Evolutionary conservation across 2,888 invertebrate genomes (phyloP).

Genomic region (Euclidia mi): DNA sequence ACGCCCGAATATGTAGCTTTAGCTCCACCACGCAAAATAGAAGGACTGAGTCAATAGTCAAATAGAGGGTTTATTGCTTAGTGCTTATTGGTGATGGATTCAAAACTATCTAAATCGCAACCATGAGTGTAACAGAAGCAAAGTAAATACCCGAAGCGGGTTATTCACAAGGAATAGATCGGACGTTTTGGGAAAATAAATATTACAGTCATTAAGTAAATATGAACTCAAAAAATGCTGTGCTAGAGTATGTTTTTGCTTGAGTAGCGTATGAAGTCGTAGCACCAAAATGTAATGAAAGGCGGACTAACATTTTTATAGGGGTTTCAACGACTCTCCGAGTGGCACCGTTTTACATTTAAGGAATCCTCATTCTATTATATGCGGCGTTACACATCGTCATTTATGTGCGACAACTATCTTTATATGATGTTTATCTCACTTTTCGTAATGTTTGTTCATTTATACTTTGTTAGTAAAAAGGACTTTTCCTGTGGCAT

Average conservation of each 20-base stretch:
- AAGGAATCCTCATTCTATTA: conserved; percentile 87
- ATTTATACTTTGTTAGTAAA: no score
- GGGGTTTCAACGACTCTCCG: conserved; percentile 86
- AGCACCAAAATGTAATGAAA: conserved; percentile 86
- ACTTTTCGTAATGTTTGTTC: neutral
- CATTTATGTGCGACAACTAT: conserved; percentile 79
- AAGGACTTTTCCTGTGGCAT: no score
- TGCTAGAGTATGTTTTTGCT: conserved; percentile 61
- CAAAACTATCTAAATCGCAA: conserved; percentile 53
- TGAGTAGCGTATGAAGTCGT: conserved; percentile 57
- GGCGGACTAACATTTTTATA: conserved; percentile 88
- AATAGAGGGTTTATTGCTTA: neutral
- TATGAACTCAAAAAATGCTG: conserved; percentile 47
- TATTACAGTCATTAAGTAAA: conserved; percentile 48
- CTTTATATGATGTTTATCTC: conserved; percentile 63
- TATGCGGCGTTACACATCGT: conserved; percentile 81
- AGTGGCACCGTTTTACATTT: conserved; percentile 85
- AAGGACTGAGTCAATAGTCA: neutral
- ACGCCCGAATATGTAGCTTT: no score
- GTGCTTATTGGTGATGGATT: conserved; percentile 24
- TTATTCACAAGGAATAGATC: conserved; percentile 73
- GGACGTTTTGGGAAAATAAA: conserved; percentile 74
- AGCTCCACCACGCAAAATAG: no score
- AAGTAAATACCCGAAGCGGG: conserved; percentile 71
- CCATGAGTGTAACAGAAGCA: conserved; percentile 69